Evolutionary conservation across 2,113 vertebrate species (phyloP).

Genomic region (Rhea americana): DNA sequence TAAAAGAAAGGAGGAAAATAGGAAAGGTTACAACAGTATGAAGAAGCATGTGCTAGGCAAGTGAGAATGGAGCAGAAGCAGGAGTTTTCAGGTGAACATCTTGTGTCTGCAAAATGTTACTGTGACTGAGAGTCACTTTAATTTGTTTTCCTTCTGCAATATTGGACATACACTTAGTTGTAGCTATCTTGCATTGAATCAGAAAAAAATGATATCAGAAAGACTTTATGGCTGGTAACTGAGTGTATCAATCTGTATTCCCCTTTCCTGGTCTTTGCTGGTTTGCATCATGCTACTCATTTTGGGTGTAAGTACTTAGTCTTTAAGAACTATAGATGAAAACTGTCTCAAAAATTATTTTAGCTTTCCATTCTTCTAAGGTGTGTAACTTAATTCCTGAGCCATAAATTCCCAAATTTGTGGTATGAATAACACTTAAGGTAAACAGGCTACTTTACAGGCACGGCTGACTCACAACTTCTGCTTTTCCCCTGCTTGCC

Average conservation of each 20-base stretch:
- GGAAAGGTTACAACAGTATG: background rate
- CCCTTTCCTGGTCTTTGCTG: background rate
- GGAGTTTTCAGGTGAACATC: background rate
- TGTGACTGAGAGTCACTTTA: background rate
- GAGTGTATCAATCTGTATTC: background rate
- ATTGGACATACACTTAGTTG: background rate
- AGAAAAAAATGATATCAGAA: background rate
- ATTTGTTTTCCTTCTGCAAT: background rate
- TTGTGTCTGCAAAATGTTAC: background rate
- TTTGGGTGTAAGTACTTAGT: background rate
- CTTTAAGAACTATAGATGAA: background rate
- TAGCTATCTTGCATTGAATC: background rate
- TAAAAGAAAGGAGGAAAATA: background rate
- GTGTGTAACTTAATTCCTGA: background rate
- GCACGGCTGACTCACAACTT: fast-evolving
- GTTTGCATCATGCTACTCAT: background rate
- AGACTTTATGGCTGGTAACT: background rate
- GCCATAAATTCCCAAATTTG: background rate
- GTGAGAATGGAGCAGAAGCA: background rate
- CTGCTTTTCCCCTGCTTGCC: background rate
- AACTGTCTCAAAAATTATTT: background rate
- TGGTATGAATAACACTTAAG: background rate
- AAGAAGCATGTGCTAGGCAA: background rate
- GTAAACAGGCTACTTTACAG: background rate
- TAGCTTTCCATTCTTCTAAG: background rate